These are phyloP conservation scores for Prenolepis imparis DNA, from an alignment of 2,888 invertebrate species.

Conservation along the genomic window DNA sequence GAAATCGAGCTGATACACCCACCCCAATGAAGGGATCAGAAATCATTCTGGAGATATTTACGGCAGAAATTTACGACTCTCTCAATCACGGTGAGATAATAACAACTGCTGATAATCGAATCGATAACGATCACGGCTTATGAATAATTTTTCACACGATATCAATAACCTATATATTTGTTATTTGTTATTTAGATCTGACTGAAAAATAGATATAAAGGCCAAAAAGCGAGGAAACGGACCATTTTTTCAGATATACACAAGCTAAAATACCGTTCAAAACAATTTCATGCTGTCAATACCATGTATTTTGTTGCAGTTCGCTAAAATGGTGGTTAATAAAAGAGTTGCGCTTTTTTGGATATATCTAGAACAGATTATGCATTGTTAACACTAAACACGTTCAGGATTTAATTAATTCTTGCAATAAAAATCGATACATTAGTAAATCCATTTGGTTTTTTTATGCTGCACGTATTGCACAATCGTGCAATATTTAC, in stretches of 20 bases:
- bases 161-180: slow-evolving; percentile 17
- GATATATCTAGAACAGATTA: slow-evolving; percentile 19
- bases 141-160: slow-evolving; percentile 8
- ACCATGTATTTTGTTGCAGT: slow-evolving; percentile 30
- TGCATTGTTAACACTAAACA: slow-evolving; percentile 33
- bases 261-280: slow-evolving; percentile 19
- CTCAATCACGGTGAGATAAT: slow-evolving; percentile 36
- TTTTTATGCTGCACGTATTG: not conserved
- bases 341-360: slow-evolving; percentile 28
- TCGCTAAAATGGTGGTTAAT: slow-evolving; percentile 38
- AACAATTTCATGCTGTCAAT: slow-evolving; percentile 33
- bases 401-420: slow-evolving; percentile 38
- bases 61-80: slow-evolving; percentile 37
- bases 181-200: slow-evolving; percentile 15
- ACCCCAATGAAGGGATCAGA: slow-evolving; percentile 23
- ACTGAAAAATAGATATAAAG: slow-evolving; percentile 14
- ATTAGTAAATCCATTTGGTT: slow-evolving; percentile 39
- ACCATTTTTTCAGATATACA: slow-evolving; percentile 30
- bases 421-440: slow-evolving; percentile 40
- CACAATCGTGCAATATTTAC: slow-evolving; percentile 25
- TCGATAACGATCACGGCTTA: slow-evolving; percentile 22
- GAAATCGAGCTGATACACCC: slow-evolving; percentile 17
- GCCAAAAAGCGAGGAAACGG: not conserved
- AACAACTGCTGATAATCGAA: slow-evolving; percentile 33
- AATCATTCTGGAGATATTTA: slow-evolving; percentile 45